Evolutionary conservation across 1,140 invertebrate genomes (phyloP), one percentile per base, ranked within the genome.

Genomic region (Olivierus martensii): DNA sequence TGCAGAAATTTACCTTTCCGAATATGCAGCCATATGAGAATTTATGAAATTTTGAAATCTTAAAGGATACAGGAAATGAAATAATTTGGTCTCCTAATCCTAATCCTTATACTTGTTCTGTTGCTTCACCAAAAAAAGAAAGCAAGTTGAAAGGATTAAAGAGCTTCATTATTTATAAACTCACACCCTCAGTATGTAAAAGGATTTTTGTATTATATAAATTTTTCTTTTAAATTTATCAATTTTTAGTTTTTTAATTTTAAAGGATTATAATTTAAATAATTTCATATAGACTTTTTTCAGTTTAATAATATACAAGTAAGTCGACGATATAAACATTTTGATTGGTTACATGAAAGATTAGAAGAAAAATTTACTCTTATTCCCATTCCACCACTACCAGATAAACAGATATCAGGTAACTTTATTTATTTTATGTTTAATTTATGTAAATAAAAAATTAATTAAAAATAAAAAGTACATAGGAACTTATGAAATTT

Each of bases 281-380:
- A n/a, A n/a, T n/a, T n/a, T n/a, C n/a, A n/a, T n/a, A n/a, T n/a
- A n/a, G n/a, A 28, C 28, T 28, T 43, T 42, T 51, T 54, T 38
- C 42, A 56, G 57, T 80, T 73, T 53, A 93, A 87, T 67, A 89
- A 89, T 67, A 88, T 93, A 64, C 86, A 91, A 77, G 93, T 97
- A 14, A 92, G 89, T 50, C 77, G 94, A 63, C 78, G 94, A 62
- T 98, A 97, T 70, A 98, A 98, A 71, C 93, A 98, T 70, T 98
- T 99, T 75, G 93, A 97, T 74, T 99, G 94, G 94, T 68, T 99
- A 45, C 91, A 96, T 69, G 87, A 92, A 64, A 76, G 90, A 59
- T 73, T 99, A 53, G 81, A 83, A 62, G 87, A 88, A 62, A 98
- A 99, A 69, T 98, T 91, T 69, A 82, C 85, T 57, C 77, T 92